Evolutionary conservation across 1,140 invertebrate genomes (phyloP), one percentile per base, ranked within the genome.

Genomic region (Telenomus remus): DNA sequence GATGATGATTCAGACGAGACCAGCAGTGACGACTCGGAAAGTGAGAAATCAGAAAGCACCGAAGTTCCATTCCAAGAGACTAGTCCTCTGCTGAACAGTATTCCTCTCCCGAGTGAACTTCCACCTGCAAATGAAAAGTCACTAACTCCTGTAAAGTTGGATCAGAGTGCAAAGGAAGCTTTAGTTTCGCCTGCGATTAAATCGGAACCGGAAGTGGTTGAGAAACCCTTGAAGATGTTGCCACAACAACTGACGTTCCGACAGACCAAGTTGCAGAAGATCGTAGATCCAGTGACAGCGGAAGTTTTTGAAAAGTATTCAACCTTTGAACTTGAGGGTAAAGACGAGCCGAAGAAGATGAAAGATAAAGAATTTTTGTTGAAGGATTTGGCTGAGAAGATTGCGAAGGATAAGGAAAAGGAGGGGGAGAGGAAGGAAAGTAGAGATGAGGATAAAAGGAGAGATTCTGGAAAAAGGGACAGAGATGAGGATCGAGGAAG

Each of bases 231-330:
- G 0, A 87, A 87, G 64, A 68, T 87, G 4, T 79, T 87, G 10
- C 82, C 86, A 4, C 85, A 87, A 33, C 86, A 87, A 27, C 61
- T 88, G 3, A 34, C 84, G 12, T 73, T 85, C 11, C 79, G 82
- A 33, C 64, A 76, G 27, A 48, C 60, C 1, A 79, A 66, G 8
- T 15, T 64, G 6, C 43, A 71, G 19, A 69, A 75, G 12, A 61
- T 75, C 8, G 47, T 13, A 0, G 73, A 64, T 49, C 44, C 54
- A 0, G 50, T 42, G 13, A 65, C 59, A 10, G 75, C 75, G 0
- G 46, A 66, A 11, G 78, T 66, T 11, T 79, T 79, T 42, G 78
- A 79, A 46, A 50, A 72, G 34, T 76, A 73, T 33, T 59, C 74
- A 3, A 47, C 50, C 13, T 79, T 66, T 14, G 78, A 76, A 12